Base-by-base conservation (phyloP, 2,113 vertebrate genomes). In the Phaethornis superciliosus region DNA sequence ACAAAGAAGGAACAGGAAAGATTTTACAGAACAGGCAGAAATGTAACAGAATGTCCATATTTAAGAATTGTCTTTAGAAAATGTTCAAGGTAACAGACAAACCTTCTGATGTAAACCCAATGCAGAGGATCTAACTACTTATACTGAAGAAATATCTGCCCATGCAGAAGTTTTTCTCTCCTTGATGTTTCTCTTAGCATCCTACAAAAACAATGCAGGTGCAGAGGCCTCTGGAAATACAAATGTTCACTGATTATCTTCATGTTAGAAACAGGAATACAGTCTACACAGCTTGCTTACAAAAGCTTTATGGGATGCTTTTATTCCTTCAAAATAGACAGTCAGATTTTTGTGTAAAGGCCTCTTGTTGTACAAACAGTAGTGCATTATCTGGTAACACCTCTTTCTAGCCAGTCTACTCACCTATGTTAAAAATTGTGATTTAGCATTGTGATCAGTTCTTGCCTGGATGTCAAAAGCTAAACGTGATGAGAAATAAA, bases 21-120 rank as follows among this genome's bases (percentile, higher is more conserved):
- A 97, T 92, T 85, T 94, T 92, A 97, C 69, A 96, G 94, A 94
- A 96, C 35, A 95, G 94, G 95, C 96, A 97, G 93, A 98, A 97
- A 94, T 79, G 69, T 94, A 97, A 97, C 91, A 92, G 96, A 95
- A 91, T 92, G 92, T 97, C 94, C 67, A 59, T 96, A 96, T 95
- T 94, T 60, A 90, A 96, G 83, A 96, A 76, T 93, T 94, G 55
- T 60, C 85, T 94, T 91, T 89, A 88, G 92, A 97, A 97, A 97
- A 60, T 77, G 75, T 75, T 94, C 85, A 93, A 97, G 93, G 78
- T 92, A 97, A 96, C 79, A 96, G 95, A 95, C 74, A 89, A 74
- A 96, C 68, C 76, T 95, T 92, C 75, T 94, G 88, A 95, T 95
- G 93, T 96, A 96, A 97, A 97, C 94, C 95, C 85, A 97, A 68